Evolutionary conservation across 2,113 vertebrate species (phyloP), one percentile per base, ranked within the genome.

Genomic region (Pseudolaguvia tuberculata): DNA sequence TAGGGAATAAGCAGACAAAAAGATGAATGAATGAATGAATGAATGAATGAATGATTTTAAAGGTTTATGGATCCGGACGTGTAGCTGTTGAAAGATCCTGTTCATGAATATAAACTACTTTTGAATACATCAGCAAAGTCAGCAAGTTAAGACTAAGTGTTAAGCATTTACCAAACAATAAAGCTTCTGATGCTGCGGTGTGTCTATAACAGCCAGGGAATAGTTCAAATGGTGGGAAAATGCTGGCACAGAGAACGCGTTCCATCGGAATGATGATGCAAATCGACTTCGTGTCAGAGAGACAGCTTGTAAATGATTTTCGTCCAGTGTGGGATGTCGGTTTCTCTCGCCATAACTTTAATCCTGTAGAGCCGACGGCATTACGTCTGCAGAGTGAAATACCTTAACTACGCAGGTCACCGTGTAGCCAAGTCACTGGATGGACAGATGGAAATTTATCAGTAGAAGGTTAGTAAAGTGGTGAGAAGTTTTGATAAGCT

Each of bases 121-220:
- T 42, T 4, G 39, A 42, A 42, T 85, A 86, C 86, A 82, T 87
- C 84, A 87, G 87, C 87, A 78, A 48, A 39, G 20, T 18, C 23
- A 70, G 39, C 15, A 48, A 85, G 78, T 69, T 39, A 51, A 78
- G 81, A 79, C 14, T 18, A 53, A 76, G 45, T 25, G 55, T 75
- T 84, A 79, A 83, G 58, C 70, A 76, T 84, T 84, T 75, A 65
- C 50, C 58, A 75, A 29, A 79, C 78, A 78, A 74, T 73, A 76
- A 73, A 82, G 83, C 70, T 63, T 73, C 75, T 51, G 50, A 56
- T 71, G 68, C 39, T 31, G 57, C 21, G 31, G 23, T 21, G 45
- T 39, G 31, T 25, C 68, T 25, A 55, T 29, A 58, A 31, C 45
- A 45, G 39, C 12, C 39, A 25, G 29, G 47, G 55, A 25, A 56